A percentile compares a stretch with the other conserved stretches of the same genome.
Evolutionary conservation across 1,140 invertebrate species (phyloP).

Genomic region (Sinella curviseta): DNA sequence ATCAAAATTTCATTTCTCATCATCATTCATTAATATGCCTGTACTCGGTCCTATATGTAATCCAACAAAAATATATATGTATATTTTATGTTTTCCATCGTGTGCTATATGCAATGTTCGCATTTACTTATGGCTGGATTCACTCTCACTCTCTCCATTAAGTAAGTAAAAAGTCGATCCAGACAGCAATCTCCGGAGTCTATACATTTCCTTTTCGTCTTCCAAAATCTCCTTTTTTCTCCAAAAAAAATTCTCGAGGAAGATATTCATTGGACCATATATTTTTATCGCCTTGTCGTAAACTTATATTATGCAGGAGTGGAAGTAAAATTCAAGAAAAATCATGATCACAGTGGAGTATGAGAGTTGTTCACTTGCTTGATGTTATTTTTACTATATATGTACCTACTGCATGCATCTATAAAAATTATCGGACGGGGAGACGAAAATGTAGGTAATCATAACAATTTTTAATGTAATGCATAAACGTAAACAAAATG

Average conservation of each 20-base stretch:
- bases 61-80: background rate
- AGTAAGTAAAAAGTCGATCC: too few species aligned
- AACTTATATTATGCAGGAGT: background rate
- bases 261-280: conserved; percentile 1
- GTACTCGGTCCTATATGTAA: background rate
- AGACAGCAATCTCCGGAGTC: background rate
- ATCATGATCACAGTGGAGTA: background rate
- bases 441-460: background rate
- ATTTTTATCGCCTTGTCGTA: conserved; percentile 22
- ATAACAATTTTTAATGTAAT: conserved; percentile 19
- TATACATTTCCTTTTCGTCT: conserved; percentile 16
- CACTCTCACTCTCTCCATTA: too few species aligned
- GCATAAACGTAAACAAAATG: conserved; percentile 24
- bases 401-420: too few species aligned
- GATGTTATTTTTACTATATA: too few species aligned
- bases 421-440: too few species aligned
- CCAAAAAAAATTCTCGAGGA: background rate
- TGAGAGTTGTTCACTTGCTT: background rate
- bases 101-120: too few species aligned
- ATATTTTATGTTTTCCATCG: too few species aligned
- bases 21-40: conserved; percentile 21
- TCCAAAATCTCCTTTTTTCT: background rate
- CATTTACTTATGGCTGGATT: too few species aligned
- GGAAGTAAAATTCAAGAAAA: background rate
- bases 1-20: conserved; percentile 18